Percentiles rank a stretch among this genome's conserved stretches.
Evolutionary conservation across 2,888 invertebrate species (phyloP).

Genomic region (Lamellibrachia satsuma): DNA sequence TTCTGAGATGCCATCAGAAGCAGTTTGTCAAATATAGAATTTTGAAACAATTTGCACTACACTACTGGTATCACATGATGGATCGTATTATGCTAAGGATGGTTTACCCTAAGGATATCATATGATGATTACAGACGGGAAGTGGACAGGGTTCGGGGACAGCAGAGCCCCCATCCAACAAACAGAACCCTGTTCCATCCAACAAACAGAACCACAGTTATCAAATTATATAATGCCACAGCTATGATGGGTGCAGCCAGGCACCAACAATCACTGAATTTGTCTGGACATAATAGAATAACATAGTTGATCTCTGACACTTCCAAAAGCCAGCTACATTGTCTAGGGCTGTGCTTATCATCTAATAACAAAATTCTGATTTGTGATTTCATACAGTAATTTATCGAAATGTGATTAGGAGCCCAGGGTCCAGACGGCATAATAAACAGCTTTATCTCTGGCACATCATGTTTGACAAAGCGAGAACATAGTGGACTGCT

Average conservation of each 20-base stretch:
- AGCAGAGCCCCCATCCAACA: neutral
- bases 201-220: neutral
- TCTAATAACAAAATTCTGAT: conserved; percentile 17
- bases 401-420: conserved; percentile 12
- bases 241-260: neutral
- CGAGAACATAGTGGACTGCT: neutral
- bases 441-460: neutral
- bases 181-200: neutral
- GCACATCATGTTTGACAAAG: neutral
- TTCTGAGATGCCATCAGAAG: neutral
- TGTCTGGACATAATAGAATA: neutral
- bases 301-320: neutral
- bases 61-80: neutral
- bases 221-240: neutral
- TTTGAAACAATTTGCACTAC: neutral
- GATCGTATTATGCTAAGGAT: neutral
- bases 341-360: neutral
- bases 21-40: neutral
- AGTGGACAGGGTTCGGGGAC: neutral
- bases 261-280: neutral
- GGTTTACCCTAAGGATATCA: neutral
- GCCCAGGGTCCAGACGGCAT: neutral
- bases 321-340: neutral
- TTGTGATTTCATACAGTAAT: neutral
- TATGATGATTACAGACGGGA: neutral